These are phyloP conservation scores for Drosophila percnosoma DNA, from an alignment of 2,888 invertebrate species.

Conservation along the genomic window DNA sequence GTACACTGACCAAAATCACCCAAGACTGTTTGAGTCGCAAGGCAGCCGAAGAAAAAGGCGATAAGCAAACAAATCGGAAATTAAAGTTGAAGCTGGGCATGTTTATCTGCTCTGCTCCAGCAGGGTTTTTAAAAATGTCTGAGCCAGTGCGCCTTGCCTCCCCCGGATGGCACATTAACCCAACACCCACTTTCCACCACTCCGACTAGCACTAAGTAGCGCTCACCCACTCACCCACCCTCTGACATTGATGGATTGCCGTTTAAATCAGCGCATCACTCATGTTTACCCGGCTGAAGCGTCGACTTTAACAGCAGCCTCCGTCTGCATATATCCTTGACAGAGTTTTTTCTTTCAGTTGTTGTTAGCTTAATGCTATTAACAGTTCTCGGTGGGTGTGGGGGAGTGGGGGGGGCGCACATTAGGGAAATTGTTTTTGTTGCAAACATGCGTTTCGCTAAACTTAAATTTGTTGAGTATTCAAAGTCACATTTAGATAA, in stretches of 20 bases:
- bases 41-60: slow-evolving; percentile 34
- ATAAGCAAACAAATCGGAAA: slow-evolving; percentile 79
- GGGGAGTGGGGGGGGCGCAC: slow-evolving; percentile 16
- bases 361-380: slow-evolving; percentile 71
- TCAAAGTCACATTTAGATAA: slow-evolving; percentile 55
- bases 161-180: slow-evolving; percentile 25
- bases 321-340: slow-evolving; percentile 53
- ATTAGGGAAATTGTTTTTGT: slow-evolving; percentile 76
- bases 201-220: slow-evolving; percentile 15
- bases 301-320: slow-evolving; percentile 60
- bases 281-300: slow-evolving; percentile 71
- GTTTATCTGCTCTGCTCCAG: slow-evolving; percentile 51
- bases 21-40: slow-evolving; percentile 4
- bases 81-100: slow-evolving; percentile 71
- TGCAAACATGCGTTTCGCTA: slow-evolving; percentile 35
- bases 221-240: slow-evolving; percentile 30
- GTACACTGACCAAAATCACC: slow-evolving; percentile 42
- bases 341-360: slow-evolving; percentile 32
- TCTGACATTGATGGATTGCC: slow-evolving; percentile 85
- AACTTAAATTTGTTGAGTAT: slow-evolving; percentile 63
- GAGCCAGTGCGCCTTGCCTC: slow-evolving; percentile 33
- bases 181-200: slow-evolving; percentile 14
- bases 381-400: slow-evolving; percentile 58
- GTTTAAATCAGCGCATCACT: slow-evolving; percentile 84
- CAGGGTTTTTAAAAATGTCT: slow-evolving; percentile 61